Percentiles rank a stretch among this genome's conserved stretches.
Evolutionary conservation across 2,888 invertebrate genomes (phyloP).

Genomic region (Lycophotia porphyrea): DNA sequence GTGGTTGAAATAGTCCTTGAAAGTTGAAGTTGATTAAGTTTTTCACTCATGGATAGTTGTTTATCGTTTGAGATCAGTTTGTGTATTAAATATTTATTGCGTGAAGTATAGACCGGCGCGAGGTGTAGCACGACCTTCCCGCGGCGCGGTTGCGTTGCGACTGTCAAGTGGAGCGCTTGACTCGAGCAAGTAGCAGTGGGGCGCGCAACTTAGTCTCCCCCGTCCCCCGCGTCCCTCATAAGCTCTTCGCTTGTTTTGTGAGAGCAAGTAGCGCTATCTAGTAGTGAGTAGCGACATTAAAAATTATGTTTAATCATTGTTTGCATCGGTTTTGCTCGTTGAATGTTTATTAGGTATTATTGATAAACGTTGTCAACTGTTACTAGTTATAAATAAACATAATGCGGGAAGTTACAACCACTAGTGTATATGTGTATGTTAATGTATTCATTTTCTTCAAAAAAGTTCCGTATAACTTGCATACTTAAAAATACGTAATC

Average conservation of each 20-base stretch:
- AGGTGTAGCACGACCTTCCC: conserved; percentile 79
- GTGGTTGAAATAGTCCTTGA: conserved; percentile 71
- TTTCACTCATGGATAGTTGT: conserved; percentile 78
- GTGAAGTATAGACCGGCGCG: conserved; percentile 82
- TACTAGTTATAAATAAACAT: not conserved
- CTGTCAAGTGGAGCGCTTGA: conserved; percentile 84
- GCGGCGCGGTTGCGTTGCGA: conserved; percentile 86
- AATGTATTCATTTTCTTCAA: not conserved
- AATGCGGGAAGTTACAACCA: not conserved
- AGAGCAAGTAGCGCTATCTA: conserved; percentile 80
- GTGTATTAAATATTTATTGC: conserved; percentile 87
- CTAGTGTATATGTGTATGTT: no score
- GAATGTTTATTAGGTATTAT: not conserved
- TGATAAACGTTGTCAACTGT: not conserved
- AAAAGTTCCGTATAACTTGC: not conserved
- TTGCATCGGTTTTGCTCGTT: not conserved
- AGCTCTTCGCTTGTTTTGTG: conserved; percentile 73
- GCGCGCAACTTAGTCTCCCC: conserved; percentile 82
- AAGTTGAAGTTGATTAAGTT: conserved; percentile 66
- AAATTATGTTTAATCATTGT: not conserved
- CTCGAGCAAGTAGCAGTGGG: conserved; percentile 86
- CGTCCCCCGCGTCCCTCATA: conserved; percentile 76
- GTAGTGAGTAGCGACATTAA: conserved; percentile 73
- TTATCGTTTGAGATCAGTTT: conserved; percentile 79
- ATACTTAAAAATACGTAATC: not conserved